A percentile compares a stretch with the other conserved stretches of the same genome.
Conservation (phyloP, 2,113 vertebrate genomes). For the Oncorhynchus kisutch region DNA sequence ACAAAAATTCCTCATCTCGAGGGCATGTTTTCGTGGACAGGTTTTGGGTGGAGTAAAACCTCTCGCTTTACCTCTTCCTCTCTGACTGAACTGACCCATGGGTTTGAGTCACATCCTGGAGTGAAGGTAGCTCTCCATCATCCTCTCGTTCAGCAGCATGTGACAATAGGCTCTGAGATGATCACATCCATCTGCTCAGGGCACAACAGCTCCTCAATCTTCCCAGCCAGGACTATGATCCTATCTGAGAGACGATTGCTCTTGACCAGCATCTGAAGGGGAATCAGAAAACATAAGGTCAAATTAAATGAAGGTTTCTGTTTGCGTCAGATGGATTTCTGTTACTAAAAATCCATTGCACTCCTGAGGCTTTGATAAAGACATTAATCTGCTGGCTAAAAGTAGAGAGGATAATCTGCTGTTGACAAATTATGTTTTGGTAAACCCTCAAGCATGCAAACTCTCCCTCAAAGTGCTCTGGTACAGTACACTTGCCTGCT, state of each 20-base stretch:
- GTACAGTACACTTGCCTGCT: neutral
- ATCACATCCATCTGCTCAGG: constrained; percentile 77
- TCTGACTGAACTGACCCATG: constrained; percentile 56
- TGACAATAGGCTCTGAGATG: constrained; percentile 80
- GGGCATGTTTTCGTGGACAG: too few relatives aligned
- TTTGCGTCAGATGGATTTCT: neutral
- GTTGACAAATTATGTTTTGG: neutral
- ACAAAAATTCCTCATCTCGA: too few relatives aligned
- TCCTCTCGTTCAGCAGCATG: constrained; percentile 78
- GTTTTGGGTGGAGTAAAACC: too few relatives aligned
- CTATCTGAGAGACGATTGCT: constrained; percentile 75
- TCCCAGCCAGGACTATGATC: constrained; percentile 72
- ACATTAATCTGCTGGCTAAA: neutral
- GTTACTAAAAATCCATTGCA: neutral
- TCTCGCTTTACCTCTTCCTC: too few relatives aligned
- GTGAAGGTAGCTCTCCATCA: constrained; percentile 77
- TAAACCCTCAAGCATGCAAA: neutral
- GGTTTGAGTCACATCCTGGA: constrained; percentile 81
- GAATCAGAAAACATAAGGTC: constrained; percentile 5
- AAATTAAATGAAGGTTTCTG: neutral
- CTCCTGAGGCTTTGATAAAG: neutral
- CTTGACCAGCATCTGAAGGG: constrained; percentile 72
- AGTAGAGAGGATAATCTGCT: neutral
- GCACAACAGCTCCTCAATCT: constrained; percentile 75
- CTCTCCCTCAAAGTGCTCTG: neutral